Conservation (phyloP, 2,113 vertebrate genomes). For the Corydoras maculifer region DNA sequence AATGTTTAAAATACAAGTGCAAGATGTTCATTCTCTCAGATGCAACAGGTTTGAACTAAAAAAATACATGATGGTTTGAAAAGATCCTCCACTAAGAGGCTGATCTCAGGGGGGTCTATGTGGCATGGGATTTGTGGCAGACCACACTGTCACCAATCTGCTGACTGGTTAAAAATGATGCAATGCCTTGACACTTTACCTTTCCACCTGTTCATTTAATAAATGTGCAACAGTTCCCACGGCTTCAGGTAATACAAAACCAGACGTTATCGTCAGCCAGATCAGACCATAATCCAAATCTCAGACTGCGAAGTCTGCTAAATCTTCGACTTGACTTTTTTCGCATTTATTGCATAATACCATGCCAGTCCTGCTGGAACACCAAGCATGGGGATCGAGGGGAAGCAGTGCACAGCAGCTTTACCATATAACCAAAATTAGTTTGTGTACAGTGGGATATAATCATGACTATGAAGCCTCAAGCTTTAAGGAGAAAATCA, state of each 20-base stretch:
- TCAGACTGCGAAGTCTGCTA: neutral
- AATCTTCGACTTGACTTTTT: neutral
- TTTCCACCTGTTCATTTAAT: neutral
- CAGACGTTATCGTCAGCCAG: neutral
- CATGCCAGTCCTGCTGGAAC: neutral
- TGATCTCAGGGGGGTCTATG: constrained; percentile 1
- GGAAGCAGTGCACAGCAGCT: neutral
- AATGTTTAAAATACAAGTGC: too few relatives aligned
- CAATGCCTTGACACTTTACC: neutral
- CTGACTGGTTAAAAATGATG: neutral
- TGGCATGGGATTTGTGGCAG: neutral
- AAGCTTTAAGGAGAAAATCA: too few relatives aligned
- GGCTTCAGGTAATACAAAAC: neutral
- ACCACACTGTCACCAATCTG: neutral
- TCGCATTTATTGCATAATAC: too few relatives aligned
- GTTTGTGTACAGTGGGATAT: too few relatives aligned
- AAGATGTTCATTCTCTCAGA: too few relatives aligned
- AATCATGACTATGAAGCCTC: too few relatives aligned
- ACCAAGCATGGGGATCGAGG: neutral
- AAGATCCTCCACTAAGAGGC: neutral
- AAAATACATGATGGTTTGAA: neutral
- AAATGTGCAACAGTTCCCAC: neutral
- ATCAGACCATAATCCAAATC: neutral
- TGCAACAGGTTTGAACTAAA: too few relatives aligned
- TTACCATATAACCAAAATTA: too few relatives aligned